Conservation (phyloP, 2,113 vertebrate species). For the Perca flavescens region DNA sequence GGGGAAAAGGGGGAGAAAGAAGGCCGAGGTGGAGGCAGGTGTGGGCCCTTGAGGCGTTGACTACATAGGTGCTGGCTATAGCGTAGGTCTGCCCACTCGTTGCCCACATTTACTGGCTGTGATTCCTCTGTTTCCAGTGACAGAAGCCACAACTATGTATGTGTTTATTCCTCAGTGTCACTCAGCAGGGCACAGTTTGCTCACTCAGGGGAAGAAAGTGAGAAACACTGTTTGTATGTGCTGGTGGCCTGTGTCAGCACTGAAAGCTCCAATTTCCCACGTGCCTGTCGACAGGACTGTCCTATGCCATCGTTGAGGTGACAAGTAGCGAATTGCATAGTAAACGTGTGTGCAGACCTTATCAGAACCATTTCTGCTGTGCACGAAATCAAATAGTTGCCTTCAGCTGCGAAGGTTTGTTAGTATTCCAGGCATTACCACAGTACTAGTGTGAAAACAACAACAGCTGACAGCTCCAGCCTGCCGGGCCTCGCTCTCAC, state of each 20-base stretch:
- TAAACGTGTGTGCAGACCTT: neutral
- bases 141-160: constrained; percentile 73
- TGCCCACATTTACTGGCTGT: constrained; percentile 62
- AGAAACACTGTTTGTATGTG: constrained; percentile 30
- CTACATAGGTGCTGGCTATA: constrained; percentile 36
- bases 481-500: constrained; percentile 26
- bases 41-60: neutral
- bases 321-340: neutral
- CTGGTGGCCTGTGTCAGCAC: constrained; percentile 2
- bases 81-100: constrained; percentile 11
- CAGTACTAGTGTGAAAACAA: constrained; percentile 66
- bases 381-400: constrained; percentile 54
- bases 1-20: neutral
- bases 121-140: constrained; percentile 72
- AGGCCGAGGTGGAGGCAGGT: neutral
- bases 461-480: constrained; percentile 47
- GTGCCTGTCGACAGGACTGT: neutral
- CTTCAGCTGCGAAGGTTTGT: constrained; percentile 41
- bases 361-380: constrained; percentile 27
- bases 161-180: constrained; percentile 67
- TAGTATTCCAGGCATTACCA: constrained; percentile 60
- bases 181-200: constrained; percentile 48
- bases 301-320: neutral
- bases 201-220: constrained; percentile 31
- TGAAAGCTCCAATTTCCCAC: constrained; percentile 33